phyloP scores from a whole-genome alignment of 1,140 invertebrate species.

The Cydia amplana region DNA sequence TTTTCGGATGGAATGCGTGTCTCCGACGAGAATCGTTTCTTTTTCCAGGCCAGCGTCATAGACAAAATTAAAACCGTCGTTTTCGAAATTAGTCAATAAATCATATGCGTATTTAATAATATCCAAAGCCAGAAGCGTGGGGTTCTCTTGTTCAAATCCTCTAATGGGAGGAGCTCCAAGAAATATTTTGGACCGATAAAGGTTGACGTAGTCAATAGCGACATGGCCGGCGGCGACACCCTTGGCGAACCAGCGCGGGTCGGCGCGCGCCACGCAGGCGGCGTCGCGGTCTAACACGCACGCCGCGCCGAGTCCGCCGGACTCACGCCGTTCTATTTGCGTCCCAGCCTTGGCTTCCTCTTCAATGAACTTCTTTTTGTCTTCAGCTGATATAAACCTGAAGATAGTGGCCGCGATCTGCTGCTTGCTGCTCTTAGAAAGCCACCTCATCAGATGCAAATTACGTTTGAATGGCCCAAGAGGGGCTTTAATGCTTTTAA shows the following conservation, averaged over 20 bases:
- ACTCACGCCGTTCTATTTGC: constrained; percentile 12
- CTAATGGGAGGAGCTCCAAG: not conserved
- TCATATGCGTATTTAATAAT: constrained; percentile 14
- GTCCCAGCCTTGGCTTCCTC: not conserved
- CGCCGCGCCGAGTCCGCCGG: not conserved
- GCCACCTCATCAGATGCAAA: constrained; percentile 33
- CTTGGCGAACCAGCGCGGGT: constrained; percentile 16
- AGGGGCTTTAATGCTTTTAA: constrained; percentile 21
- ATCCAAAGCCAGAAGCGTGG: not conserved
- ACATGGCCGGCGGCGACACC: not conserved
- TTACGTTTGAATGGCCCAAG: constrained; percentile 18
- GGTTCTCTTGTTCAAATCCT: constrained; percentile 3
- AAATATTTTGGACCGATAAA: not conserved
- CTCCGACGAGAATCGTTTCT: not conserved
- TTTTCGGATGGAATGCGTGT: constrained; percentile 5
- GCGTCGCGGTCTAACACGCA: not conserved
- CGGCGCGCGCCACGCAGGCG: not conserved
- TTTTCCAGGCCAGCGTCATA: not conserved
- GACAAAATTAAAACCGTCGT: not conserved
- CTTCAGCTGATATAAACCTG: not conserved
- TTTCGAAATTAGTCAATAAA: constrained; percentile 3
- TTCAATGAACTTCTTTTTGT: not conserved
- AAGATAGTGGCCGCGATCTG: not conserved
- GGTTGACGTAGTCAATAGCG: constrained; percentile 11
- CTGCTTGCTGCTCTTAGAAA: constrained; percentile 16